These are phyloP conservation scores for Archips xylosteana DNA, from an alignment of 2,888 invertebrate genomes.

Conservation along the genomic window DNA sequence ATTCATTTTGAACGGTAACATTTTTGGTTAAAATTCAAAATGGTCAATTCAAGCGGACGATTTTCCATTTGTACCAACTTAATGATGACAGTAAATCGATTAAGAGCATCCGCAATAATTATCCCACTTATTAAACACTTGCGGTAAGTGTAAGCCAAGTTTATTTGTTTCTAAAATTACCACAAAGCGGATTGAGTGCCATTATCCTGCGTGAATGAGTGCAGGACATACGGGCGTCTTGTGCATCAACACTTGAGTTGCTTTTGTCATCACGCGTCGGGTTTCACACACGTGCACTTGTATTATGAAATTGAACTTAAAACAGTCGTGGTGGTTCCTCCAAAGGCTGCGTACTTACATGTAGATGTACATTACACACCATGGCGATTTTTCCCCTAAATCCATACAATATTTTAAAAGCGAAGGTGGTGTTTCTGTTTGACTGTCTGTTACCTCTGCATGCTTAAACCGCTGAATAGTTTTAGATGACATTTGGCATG, in stretches of 20 bases:
- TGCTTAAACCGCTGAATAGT: too few relatives aligned
- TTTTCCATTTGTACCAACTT: too few relatives aligned
- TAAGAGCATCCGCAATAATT: not conserved
- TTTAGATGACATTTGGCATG: too few relatives aligned
- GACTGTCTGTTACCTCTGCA: too few relatives aligned
- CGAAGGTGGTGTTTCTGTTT: too few relatives aligned
- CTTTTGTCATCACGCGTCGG: conserved; percentile 78
- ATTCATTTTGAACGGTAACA: too few relatives aligned
- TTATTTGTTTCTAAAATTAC: conserved; percentile 29
- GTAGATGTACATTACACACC: not conserved
- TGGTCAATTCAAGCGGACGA: too few relatives aligned
- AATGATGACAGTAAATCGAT: too few relatives aligned
- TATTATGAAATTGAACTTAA: conserved; percentile 19
- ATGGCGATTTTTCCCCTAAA: too few relatives aligned
- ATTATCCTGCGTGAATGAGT: conserved; percentile 72
- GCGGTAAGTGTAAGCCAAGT: conserved; percentile 15
- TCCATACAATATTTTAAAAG: too few relatives aligned
- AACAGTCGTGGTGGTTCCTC: conserved; percentile 33
- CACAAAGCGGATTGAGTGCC: conserved; percentile 60
- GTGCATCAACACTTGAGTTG: conserved; percentile 80
- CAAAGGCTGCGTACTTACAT: conserved; percentile 6
- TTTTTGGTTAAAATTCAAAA: too few relatives aligned
- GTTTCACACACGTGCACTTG: conserved; percentile 67
- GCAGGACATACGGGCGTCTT: conserved; percentile 80
- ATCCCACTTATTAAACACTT: not conserved